These are phyloP conservation scores for Fistularia commersonii DNA, from an alignment of 2,797 vertebrate species.

Conservation along the genomic window DNA sequence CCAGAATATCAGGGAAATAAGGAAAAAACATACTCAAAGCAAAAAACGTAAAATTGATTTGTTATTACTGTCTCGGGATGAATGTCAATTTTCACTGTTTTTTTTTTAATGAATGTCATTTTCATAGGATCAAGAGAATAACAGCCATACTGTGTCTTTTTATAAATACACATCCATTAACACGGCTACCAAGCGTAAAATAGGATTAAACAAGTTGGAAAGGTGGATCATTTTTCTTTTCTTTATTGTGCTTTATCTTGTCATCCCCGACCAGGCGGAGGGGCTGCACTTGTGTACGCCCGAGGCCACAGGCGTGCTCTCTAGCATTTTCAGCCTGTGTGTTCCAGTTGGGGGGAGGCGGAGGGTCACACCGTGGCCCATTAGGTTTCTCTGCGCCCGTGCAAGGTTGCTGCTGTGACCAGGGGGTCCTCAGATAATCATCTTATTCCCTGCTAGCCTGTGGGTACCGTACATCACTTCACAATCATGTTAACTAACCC, in stretches of 20 bases:
- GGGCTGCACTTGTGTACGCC: slow-evolving; percentile 37
- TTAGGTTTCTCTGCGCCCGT: slow-evolving; percentile 40
- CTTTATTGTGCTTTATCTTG: slow-evolving; percentile 41
- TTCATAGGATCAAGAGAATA: slow-evolving; percentile 27
- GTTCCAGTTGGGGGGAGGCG: slow-evolving; percentile 24
- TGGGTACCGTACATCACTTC: slow-evolving; percentile 57
- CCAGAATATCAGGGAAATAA: not conserved
- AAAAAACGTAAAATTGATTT: slow-evolving; percentile 3
- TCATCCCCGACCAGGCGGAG: slow-evolving; percentile 40
- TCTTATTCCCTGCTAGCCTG: slow-evolving; percentile 54
- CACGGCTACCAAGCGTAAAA: slow-evolving; percentile 47
- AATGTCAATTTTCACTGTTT: slow-evolving; percentile 44
- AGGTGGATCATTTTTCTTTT: slow-evolving; percentile 39
- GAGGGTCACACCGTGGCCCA: slow-evolving; percentile 33
- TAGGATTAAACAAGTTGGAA: slow-evolving; percentile 25
- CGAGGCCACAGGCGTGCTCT: slow-evolving; percentile 64
- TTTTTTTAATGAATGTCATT: slow-evolving; percentile 1
- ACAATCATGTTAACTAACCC: slow-evolving; percentile 67
- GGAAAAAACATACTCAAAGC: not conserved
- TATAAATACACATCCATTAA: slow-evolving; percentile 19
- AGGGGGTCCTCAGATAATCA: slow-evolving; percentile 62
- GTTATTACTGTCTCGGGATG: slow-evolving; percentile 22
- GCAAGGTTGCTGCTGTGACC: slow-evolving; percentile 53
- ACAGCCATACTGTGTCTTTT: not conserved
- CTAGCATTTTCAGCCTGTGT: slow-evolving; percentile 70